Percentiles rank a stretch among this genome's conserved stretches.
These are phyloP conservation scores for Rhinichthys klamathensis DNA, from an alignment of 2,113 vertebrate genomes.

Conservation along the genomic window DNA sequence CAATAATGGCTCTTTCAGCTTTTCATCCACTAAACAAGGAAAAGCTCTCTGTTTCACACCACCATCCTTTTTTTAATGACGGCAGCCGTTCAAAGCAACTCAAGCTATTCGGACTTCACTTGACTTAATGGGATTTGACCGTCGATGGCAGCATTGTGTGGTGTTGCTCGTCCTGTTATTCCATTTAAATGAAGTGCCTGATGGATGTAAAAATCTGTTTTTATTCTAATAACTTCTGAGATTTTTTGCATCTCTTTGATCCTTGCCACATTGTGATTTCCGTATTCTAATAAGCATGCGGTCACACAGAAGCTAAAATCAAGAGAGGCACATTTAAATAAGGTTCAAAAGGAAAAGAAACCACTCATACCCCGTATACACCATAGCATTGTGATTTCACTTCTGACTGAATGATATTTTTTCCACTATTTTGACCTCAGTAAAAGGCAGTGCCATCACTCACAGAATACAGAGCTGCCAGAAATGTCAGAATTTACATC, in stretches of 20 bases:
- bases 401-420: constrained; percentile 15
- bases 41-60: constrained; percentile 13
- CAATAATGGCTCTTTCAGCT: constrained; percentile 43
- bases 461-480: constrained; percentile 61
- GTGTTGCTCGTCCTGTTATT: not conserved
- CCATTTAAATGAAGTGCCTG: constrained; percentile 52
- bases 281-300: constrained; percentile 20
- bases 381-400: constrained; percentile 34
- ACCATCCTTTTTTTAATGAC: constrained; percentile 1
- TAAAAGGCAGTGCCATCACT: constrained; percentile 50
- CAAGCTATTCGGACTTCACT: constrained; percentile 36
- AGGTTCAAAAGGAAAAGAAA: constrained; percentile 32
- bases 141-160: constrained; percentile 35
- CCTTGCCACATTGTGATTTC: constrained; percentile 13
- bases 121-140: constrained; percentile 52
- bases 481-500: constrained; percentile 79
- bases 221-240: constrained; percentile 32
- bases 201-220: constrained; percentile 34
- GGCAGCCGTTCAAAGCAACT: constrained; percentile 33
- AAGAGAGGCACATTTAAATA: constrained; percentile 13
- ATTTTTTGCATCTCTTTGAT: constrained; percentile 54
- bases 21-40: constrained; percentile 30
- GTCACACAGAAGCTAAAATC: not conserved
- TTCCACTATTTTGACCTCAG: constrained; percentile 17
- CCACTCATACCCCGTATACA: not conserved